phyloP scores from a whole-genome alignment of 1,140 invertebrate genomes.

The Achatina immaculata region DNA sequence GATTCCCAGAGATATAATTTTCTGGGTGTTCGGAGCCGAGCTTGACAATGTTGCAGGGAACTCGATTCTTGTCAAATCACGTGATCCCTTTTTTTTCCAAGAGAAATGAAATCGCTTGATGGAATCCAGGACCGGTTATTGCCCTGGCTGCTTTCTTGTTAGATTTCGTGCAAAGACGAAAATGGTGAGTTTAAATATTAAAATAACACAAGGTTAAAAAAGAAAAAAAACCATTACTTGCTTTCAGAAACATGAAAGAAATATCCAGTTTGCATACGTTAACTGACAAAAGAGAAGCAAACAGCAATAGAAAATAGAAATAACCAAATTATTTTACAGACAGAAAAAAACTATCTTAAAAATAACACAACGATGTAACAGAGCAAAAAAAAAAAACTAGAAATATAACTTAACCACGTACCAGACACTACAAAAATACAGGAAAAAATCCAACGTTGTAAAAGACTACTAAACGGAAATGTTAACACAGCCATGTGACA shows the following conservation, averaged over 20 bases:
- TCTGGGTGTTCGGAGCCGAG: conserved; percentile 20
- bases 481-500: no score
- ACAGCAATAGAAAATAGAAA: not conserved
- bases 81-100: not conserved
- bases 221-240: no score
- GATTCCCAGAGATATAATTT: conserved; percentile 13
- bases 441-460: no score
- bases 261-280: not conserved
- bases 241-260: not conserved
- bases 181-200: not conserved
- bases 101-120: conserved; percentile 13
- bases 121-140: conserved; percentile 2
- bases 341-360: no score
- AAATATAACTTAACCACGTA: no score
- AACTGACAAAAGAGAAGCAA: not conserved
- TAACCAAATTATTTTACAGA: not conserved
- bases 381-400: no score
- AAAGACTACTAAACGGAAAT: no score
- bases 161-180: conserved; percentile 7
- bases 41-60: conserved; percentile 22
- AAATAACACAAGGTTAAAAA: not conserved
- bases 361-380: no score
- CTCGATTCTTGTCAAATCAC: conserved; percentile 13
- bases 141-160: not conserved
- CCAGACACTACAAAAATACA: no score